Evolutionary conservation across 2,113 vertebrate genomes (phyloP).

Genomic region (Pica pica): DNA sequence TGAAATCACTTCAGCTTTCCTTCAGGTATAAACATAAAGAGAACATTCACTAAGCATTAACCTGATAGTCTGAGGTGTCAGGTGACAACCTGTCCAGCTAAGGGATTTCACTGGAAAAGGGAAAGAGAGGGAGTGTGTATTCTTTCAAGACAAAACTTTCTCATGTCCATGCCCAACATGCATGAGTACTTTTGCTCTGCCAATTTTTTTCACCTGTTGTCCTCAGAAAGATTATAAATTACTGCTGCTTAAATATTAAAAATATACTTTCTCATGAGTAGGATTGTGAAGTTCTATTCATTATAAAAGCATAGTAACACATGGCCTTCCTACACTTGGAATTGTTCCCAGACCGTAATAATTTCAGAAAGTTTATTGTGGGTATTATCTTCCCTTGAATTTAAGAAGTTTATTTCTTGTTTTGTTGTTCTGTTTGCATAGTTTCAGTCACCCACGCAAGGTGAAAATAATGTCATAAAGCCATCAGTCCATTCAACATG

Average conservation of each 20-base stretch:
- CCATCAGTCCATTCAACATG: neutral
- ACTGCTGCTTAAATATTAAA: neutral
- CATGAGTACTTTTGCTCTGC: neutral
- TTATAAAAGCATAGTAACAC: neutral
- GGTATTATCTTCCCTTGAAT: neutral
- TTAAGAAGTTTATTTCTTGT: neutral
- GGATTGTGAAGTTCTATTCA: neutral
- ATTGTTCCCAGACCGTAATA: neutral
- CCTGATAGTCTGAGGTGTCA: neutral
- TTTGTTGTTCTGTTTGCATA: neutral
- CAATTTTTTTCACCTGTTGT: neutral
- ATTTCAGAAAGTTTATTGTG: neutral
- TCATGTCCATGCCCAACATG: accelerated
- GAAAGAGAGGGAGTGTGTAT: accelerated
- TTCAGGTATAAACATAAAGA: neutral
- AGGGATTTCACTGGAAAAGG: neutral
- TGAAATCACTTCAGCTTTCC: neutral
- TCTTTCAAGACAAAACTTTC: neutral
- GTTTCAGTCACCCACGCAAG: neutral
- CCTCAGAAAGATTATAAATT: neutral
- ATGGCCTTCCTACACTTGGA: neutral
- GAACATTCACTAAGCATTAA: neutral
- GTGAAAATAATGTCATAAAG: neutral
- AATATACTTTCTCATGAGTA: neutral
- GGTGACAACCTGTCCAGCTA: neutral